phyloP scores from a whole-genome alignment of 2,888 invertebrate genomes.

The Machimus atricapillus region DNA sequence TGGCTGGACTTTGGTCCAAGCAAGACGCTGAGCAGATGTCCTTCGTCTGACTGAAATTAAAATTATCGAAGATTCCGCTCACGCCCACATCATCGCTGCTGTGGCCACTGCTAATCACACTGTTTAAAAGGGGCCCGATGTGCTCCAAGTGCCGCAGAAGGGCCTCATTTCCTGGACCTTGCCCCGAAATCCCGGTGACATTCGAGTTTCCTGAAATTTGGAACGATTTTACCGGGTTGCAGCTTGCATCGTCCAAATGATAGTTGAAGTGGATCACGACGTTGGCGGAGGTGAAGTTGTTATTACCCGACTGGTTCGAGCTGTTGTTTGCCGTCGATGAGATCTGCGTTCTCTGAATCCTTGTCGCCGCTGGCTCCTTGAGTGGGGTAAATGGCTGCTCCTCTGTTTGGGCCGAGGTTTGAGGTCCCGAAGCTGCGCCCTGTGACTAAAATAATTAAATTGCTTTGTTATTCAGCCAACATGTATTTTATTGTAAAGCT shows the following conservation, averaged over 20 bases:
- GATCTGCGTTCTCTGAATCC: background rate
- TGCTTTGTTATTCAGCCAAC: background rate
- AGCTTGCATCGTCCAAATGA: background rate
- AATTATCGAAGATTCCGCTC: background rate
- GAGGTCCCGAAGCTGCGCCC: background rate
- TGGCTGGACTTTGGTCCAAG: background rate
- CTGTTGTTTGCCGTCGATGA: background rate
- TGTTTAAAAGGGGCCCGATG: background rate
- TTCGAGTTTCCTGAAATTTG: background rate
- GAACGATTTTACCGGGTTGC: background rate
- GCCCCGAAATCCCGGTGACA: background rate
- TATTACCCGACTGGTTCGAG: background rate
- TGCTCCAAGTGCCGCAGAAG: background rate
- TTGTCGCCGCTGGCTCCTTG: too few species aligned
- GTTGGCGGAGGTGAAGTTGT: background rate
- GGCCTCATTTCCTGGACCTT: background rate
- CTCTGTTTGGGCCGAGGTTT: background rate
- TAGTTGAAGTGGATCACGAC: constrained; percentile 37
- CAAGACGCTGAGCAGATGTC: background rate
- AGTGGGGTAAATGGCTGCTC: background rate
- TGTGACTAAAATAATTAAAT: background rate
- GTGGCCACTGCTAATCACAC: background rate
- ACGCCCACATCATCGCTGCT: too few species aligned
- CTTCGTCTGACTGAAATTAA: background rate
- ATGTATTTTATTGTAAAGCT: background rate